Conservation (phyloP, 1,140 invertebrate genomes). For the Antheraea pernyi region DNA sequence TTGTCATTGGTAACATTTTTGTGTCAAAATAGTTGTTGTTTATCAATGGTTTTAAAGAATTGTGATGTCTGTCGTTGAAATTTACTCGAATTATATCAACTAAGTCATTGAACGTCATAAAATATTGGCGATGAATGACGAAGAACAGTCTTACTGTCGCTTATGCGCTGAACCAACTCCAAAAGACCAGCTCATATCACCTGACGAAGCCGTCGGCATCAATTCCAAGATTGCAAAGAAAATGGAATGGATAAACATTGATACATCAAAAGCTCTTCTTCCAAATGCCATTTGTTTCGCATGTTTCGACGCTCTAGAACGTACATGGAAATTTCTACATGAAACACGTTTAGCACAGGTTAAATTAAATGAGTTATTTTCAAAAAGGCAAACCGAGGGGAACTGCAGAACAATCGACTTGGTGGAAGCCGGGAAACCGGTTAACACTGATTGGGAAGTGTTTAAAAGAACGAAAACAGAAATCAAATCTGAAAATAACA, state of each 20-base stretch:
- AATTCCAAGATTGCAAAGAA: constrained; percentile 60
- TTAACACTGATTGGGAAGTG: constrained; percentile 54
- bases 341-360: constrained; percentile 54
- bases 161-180: constrained; percentile 65
- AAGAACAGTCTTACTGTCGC: constrained; percentile 54
- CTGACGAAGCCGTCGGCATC: constrained; percentile 52
- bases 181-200: constrained; percentile 44
- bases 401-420: constrained; percentile 21
- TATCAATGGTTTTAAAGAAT: background rate
- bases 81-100: background rate
- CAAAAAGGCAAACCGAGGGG: constrained; percentile 25
- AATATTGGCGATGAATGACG: constrained; percentile 5
- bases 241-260: constrained; percentile 70
- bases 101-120: background rate
- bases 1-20: too few relatives aligned
- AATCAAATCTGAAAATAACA: constrained; percentile 46
- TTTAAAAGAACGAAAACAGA: constrained; percentile 50
- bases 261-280: constrained; percentile 44
- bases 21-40: background rate
- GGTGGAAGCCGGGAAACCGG: constrained; percentile 45
- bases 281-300: constrained; percentile 67
- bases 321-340: constrained; percentile 64
- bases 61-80: background rate
- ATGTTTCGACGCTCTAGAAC: constrained; percentile 64
- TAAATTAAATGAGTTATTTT: constrained; percentile 52